Evolutionary conservation across 2,888 invertebrate species (phyloP).

Genomic region (Sabellastarte sp.): DNA sequence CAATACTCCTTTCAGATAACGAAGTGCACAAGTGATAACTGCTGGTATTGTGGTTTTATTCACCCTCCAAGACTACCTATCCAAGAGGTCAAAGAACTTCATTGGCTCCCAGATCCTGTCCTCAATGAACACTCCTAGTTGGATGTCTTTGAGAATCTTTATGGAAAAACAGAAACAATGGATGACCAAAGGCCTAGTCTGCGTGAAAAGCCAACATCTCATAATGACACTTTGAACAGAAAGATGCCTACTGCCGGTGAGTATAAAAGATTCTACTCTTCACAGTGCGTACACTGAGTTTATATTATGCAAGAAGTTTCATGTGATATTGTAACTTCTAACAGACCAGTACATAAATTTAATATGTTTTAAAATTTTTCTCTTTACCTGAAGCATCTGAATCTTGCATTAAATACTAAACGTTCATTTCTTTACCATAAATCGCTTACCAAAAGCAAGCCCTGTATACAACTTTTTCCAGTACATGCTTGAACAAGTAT

Average conservation of each 20-base stretch:
- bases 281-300: background rate
- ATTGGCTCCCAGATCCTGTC: background rate
- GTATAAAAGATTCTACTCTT: background rate
- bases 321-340: background rate
- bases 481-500: no score
- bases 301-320: background rate
- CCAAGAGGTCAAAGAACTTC: background rate
- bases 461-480: no score
- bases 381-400: no score
- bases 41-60: background rate
- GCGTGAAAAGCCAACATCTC: background rate
- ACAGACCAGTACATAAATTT: no score
- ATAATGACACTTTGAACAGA: background rate
- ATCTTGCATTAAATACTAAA: no score
- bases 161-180: background rate
- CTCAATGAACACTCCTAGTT: background rate
- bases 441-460: no score
- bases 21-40: background rate
- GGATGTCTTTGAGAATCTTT: background rate
- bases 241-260: background rate
- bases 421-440: no score
- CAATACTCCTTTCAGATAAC: background rate
- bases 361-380: no score
- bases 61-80: background rate
- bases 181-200: background rate